phyloP scores from a whole-genome alignment of 2,888 invertebrate species.

The Drosophila flavopinicola region DNA sequence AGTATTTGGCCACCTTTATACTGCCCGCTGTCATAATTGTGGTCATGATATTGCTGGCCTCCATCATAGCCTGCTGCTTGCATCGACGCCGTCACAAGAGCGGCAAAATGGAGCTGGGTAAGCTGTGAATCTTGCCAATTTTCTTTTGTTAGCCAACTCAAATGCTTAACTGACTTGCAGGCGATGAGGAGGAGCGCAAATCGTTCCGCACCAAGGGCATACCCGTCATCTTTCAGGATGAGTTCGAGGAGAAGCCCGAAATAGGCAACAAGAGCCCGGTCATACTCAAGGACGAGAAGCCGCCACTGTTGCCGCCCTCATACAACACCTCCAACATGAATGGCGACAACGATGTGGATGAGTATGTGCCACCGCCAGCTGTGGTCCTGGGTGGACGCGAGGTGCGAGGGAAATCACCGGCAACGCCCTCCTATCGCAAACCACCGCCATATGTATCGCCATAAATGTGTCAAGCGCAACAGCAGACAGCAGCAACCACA shows the following conservation, averaged over 20 bases:
- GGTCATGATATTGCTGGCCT: constrained; percentile 93
- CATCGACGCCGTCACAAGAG: constrained; percentile 93
- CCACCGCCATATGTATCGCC: constrained; percentile 99
- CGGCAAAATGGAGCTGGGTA: constrained; percentile 92
- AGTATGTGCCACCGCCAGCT: constrained; percentile 96
- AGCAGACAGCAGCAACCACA: constrained; percentile 36
- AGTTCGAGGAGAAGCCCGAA: constrained; percentile 96
- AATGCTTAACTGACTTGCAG: too few species aligned
- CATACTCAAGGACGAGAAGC: constrained; percentile 97
- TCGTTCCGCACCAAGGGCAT: constrained; percentile 93
- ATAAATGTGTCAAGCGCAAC: constrained; percentile 86
- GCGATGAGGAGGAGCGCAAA: constrained; percentile 92
- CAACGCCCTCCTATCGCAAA: constrained; percentile 96
- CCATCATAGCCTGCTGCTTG: constrained; percentile 93
- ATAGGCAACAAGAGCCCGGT: constrained; percentile 96
- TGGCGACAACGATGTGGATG: constrained; percentile 87
- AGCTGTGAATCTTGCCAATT: constrained; percentile 12
- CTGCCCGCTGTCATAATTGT: constrained; percentile 95
- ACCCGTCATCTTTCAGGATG: constrained; percentile 98
- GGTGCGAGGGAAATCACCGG: constrained; percentile 90
- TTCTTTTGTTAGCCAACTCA: too few species aligned
- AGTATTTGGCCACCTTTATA: constrained; percentile 92
- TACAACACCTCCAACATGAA: constrained; percentile 84
- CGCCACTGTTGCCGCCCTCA: constrained; percentile 93
- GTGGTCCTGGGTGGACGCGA: constrained; percentile 87